Evolutionary conservation across 2,888 invertebrate species (phyloP).

Genomic region (Catocala nupta): DNA sequence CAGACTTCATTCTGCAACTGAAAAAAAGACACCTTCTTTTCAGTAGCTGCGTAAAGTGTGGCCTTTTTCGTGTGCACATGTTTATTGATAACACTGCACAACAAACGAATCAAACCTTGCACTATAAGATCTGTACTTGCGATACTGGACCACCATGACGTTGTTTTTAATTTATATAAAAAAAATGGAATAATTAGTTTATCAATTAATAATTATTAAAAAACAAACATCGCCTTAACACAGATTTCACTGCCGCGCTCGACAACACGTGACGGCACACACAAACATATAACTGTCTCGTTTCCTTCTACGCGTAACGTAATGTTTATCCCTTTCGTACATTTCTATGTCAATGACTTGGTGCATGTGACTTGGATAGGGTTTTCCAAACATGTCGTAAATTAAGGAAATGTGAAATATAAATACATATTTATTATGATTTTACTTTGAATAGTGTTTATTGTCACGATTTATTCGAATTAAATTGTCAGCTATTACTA

Average conservation of each 20-base stretch:
- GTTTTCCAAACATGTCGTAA: constrained; percentile 46
- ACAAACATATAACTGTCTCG: constrained; percentile 59
- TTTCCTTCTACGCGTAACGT: constrained; percentile 46
- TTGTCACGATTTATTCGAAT: background rate
- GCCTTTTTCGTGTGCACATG: no score
- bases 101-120: no score
- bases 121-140: no score
- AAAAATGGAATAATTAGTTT: no score
- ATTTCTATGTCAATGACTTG: constrained; percentile 63
- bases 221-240: constrained; percentile 61
- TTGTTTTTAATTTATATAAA: no score
- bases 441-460: background rate
- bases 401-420: constrained; percentile 36
- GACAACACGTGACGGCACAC: constrained; percentile 55
- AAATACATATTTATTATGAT: constrained; percentile 6
- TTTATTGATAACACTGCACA: no score
- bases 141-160: no score
- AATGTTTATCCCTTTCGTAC: constrained; percentile 54
- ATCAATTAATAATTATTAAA: no score
- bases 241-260: constrained; percentile 72
- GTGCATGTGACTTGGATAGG: constrained; percentile 38
- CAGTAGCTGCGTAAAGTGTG: no score
- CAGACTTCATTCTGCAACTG: no score
- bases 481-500: no score
- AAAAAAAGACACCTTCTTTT: no score